Percentiles rank a stretch among this genome's conserved stretches.
Evolutionary conservation across 2,888 invertebrate genomes (phyloP).

Genomic region (Bursaphelenchus okinawaensis): DNA sequence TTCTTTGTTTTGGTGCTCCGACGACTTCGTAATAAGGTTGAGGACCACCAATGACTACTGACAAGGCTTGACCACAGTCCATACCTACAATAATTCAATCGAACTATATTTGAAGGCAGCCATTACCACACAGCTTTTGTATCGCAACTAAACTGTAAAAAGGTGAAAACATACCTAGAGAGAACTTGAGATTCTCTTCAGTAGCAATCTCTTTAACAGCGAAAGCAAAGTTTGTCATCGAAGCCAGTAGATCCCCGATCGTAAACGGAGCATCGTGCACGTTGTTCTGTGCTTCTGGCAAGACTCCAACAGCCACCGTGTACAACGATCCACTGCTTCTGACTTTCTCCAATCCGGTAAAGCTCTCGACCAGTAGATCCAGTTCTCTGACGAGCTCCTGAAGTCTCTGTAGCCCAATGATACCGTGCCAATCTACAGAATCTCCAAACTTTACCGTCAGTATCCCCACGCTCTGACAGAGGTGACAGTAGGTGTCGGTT

Average conservation of each 20-base stretch:
- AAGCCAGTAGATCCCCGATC: slow-evolving; percentile 50
- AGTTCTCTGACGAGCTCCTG: slow-evolving; percentile 27
- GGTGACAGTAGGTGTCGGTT: slow-evolving; percentile 35
- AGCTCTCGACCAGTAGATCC: slow-evolving; percentile 18
- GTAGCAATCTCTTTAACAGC: slow-evolving; percentile 38
- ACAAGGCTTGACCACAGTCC: slow-evolving; percentile 50
- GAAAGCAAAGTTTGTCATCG: slow-evolving; percentile 44
- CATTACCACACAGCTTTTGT: background rate
- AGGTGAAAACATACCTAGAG: slow-evolving; percentile 35
- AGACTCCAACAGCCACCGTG: slow-evolving; percentile 50
- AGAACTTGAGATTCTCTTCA: slow-evolving; percentile 47
- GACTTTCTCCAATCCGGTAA: slow-evolving; percentile 50
- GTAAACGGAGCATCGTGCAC: slow-evolving; percentile 54
- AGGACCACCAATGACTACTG: slow-evolving; percentile 45
- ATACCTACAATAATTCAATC: slow-evolving; percentile 33
- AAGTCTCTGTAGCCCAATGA: slow-evolving; percentile 30
- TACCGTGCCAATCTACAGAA: slow-evolving; percentile 33
- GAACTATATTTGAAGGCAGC: background rate
- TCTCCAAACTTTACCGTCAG: slow-evolving; percentile 25
- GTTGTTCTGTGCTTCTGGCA: slow-evolving; percentile 49
- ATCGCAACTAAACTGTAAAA: too few relatives aligned
- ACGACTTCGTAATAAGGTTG: slow-evolving; percentile 48
- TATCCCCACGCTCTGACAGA: slow-evolving; percentile 36
- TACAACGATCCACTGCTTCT: slow-evolving; percentile 49
- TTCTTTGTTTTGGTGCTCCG: slow-evolving; percentile 24